These are phyloP conservation scores for Helobdella robusta DNA, from an alignment of 2,888 invertebrate genomes.

Conservation along the genomic window DNA sequence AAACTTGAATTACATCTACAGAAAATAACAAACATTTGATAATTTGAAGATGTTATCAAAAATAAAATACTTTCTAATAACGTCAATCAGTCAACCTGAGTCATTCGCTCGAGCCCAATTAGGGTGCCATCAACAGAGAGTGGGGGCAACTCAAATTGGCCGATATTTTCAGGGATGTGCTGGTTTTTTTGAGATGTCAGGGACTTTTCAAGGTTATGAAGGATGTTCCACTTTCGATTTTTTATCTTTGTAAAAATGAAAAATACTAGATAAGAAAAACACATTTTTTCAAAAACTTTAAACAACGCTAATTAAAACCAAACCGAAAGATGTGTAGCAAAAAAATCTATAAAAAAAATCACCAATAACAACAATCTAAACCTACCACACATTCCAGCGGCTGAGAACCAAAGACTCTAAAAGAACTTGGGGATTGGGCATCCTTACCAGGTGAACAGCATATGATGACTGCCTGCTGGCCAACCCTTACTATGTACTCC, in stretches of 20 bases:
- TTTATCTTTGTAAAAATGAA: slow-evolving; percentile 3
- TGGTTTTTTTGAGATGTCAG: slow-evolving; percentile 78
- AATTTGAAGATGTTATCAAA: background rate
- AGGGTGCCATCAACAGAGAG: slow-evolving; percentile 94
- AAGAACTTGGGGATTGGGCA: slow-evolving; percentile 55
- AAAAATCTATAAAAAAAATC: slow-evolving; percentile 10
- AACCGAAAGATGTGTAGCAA: no score
- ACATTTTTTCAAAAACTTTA: no score
- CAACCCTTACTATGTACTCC: slow-evolving; percentile 90
- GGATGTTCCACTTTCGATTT: slow-evolving; percentile 57
- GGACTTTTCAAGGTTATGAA: slow-evolving; percentile 87
- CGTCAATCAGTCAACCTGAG: slow-evolving; percentile 53
- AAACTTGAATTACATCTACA: background rate
- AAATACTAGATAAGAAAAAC: no score
- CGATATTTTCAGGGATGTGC: slow-evolving; percentile 68
- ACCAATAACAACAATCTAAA: slow-evolving; percentile 26
- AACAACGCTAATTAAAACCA: no score
- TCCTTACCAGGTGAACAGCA: slow-evolving; percentile 93
- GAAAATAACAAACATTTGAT: background rate
- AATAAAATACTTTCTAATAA: background rate
- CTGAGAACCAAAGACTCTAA: slow-evolving; percentile 88
- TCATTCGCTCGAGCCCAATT: slow-evolving; percentile 97
- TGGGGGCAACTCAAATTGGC: slow-evolving; percentile 82
- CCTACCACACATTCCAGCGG: slow-evolving; percentile 82
- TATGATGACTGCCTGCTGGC: slow-evolving; percentile 89